Evolutionary conservation across 2,797 vertebrate species (phyloP), one percentile per base, ranked within the genome.

Genomic region (Coregonus suidteri): DNA sequence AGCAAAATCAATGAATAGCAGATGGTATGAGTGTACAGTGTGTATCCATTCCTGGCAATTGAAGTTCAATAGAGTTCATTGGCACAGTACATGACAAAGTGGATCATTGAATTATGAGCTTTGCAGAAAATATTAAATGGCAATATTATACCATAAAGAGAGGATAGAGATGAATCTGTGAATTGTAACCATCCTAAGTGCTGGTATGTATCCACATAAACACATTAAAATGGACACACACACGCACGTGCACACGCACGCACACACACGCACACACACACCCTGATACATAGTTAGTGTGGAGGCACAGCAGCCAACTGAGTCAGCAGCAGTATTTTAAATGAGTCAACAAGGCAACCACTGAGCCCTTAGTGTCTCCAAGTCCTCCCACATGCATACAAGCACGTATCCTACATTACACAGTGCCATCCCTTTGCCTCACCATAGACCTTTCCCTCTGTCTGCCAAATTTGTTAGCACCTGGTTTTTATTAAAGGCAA

Each of bases 71-170:
- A 0, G 56, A 71, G 81, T 74, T 84, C 84, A 88, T 83, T 86
- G 71, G 77, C 81, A 59, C 79, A 79, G 75, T 77, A 75, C 81
- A 85, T 79, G 75, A 81, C 68, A 79, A 9, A 3, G 15, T 31
- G 65, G 76, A 85, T 84, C 69, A 82, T 3, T 71, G 78, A 75
- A 83, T 85, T 82, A 83, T 82, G 82, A 85, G 67, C 76, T 74
- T 37, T 65, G 18, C 72, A 52, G 75, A 79, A 73, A 75, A 35
- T 80, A 15, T 37, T 59, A 3, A 64, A 47, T 1, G 6, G 25
- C n/a, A 54, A 62, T 72, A 70, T 68, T 69, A 80, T 62, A 66
- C 74, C 77, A 1, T 7, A 67, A 75, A 79, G 71, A 78, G 53
- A 11, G 9, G 41, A 47, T 13, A 47, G 41, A 47, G 41, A 9